Evolutionary conservation across 2,797 vertebrate genomes (phyloP).

Genomic region (Apogon talboti): DNA sequence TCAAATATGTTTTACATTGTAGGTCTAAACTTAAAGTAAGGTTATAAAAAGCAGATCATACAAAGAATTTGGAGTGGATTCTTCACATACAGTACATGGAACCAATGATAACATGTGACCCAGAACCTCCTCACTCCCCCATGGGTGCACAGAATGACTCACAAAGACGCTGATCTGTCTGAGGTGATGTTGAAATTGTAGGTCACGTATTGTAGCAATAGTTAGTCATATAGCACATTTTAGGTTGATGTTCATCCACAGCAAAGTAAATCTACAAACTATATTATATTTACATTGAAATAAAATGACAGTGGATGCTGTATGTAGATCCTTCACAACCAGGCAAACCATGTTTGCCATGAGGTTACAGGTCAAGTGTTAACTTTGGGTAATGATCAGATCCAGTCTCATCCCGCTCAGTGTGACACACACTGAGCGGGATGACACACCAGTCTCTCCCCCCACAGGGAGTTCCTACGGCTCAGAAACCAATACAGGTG

Average conservation of each 20-base stretch:
- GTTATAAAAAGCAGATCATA: no score
- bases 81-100: slow-evolving; percentile 16
- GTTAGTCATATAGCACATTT: slow-evolving; percentile 54
- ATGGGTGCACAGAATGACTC: slow-evolving; percentile 61
- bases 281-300: neutral
- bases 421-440: no score
- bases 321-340: neutral
- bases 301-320: neutral
- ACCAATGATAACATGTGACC: slow-evolving; percentile 40
- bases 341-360: neutral
- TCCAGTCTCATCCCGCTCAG: slow-evolving; percentile 35
- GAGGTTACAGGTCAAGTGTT: slow-evolving; percentile 24
- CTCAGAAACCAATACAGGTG: slow-evolving; percentile 42
- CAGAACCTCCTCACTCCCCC: slow-evolving; percentile 48
- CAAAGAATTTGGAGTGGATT: no score
- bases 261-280: neutral
- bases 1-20: neutral
- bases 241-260: neutral
- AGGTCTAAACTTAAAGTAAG: no score
- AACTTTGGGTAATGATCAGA: slow-evolving; percentile 18
- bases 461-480: slow-evolving; percentile 59
- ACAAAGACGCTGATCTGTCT: slow-evolving; percentile 41
- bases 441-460: no score
- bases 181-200: slow-evolving; percentile 47
- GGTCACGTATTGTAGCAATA: slow-evolving; percentile 25